Base-by-base conservation (phyloP, 2,888 invertebrate genomes). In the Tridacna crocea region DNA sequence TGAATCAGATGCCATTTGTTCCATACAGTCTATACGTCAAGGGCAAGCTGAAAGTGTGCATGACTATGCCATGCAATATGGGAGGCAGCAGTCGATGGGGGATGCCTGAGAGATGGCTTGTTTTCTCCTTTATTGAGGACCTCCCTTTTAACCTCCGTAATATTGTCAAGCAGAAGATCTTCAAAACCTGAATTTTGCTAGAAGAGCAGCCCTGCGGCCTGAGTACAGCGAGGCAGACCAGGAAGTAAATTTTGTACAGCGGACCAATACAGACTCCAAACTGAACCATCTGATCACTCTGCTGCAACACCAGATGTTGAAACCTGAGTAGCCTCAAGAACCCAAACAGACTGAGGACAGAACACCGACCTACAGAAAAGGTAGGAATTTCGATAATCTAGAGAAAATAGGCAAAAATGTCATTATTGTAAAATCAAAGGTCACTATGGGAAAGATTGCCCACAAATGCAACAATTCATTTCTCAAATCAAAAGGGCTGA, bases 191-290 rank as follows among this genome's bases (percentile, higher is more conserved):
- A 72, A 80, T 12, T 10, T 36, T 13, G 80, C 80, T 17, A 11
- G 76, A 1, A 46, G 61, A n/a, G 75, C 80, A 36, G 76, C 80
- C 8, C 19, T 80, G 17, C n/a, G 76, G 19, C 76, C 80, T n/a
- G 76, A 80, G 55, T 15, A 51, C 0, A 63, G 63, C 26, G 22
- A 60, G 17, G 46, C n/a, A 8, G 24, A 65, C 6, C 68, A 68
- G 24, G n/a, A 17, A 1, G 36, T 58, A 17, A 61, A 11, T 22
- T 60, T 66, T 1, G 55, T 65, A 36, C 36, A 36, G 27, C 17
- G 47, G 11, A 27, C 27, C 27, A 26, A 13, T 1, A 17, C 13
- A 3, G 58, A 73, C 8, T 4, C 58, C 17, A 55, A 73, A 36
- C 13, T 73, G 13, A 27, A 60, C 19, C 27, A 27, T n/a, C 17